Conservation (phyloP, 2,797 vertebrate genomes). For the Tangara arthus region DNA sequence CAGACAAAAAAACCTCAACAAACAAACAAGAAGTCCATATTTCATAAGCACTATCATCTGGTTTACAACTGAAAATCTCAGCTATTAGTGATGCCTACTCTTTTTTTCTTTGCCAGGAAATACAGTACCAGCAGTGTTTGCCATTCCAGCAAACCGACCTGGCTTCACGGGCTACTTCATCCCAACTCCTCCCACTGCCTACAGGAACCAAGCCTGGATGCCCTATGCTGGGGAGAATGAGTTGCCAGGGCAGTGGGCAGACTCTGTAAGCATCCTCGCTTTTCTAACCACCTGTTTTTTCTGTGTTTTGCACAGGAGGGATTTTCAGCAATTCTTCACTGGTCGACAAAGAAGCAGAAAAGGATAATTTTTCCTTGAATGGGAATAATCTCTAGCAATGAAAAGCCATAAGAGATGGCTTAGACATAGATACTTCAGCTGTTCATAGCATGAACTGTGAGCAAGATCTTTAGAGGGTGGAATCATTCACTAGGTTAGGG, state of each 20-base stretch:
- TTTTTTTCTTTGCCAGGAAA: slow-evolving; percentile 81
- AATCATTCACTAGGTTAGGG: not conserved
- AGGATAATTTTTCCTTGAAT: not conserved
- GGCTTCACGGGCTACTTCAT: slow-evolving; percentile 93
- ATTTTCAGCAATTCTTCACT: not conserved
- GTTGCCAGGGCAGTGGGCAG: slow-evolving; percentile 90
- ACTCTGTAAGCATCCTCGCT: slow-evolving; percentile 85
- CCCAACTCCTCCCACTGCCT: slow-evolving; percentile 89
- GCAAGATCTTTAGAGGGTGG: not conserved
- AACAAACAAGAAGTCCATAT: not conserved
- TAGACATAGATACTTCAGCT: not conserved
- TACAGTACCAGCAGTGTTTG: slow-evolving; percentile 94
- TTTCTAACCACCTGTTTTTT: not conserved
- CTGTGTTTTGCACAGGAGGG: not conserved
- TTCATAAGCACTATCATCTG: not conserved
- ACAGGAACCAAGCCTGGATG: slow-evolving; percentile 96
- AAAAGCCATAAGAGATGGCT: not conserved
- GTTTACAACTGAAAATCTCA: not conserved
- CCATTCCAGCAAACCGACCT: slow-evolving; percentile 90
- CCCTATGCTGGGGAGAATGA: slow-evolving; percentile 93
- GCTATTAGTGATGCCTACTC: not conserved
- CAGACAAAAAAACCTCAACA: not conserved
- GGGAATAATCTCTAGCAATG: not conserved
- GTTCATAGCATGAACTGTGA: not conserved
- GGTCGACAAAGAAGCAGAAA: not conserved